phyloP scores from a whole-genome alignment of 1,140 invertebrate genomes.

The Diorhabda sublineata region DNA sequence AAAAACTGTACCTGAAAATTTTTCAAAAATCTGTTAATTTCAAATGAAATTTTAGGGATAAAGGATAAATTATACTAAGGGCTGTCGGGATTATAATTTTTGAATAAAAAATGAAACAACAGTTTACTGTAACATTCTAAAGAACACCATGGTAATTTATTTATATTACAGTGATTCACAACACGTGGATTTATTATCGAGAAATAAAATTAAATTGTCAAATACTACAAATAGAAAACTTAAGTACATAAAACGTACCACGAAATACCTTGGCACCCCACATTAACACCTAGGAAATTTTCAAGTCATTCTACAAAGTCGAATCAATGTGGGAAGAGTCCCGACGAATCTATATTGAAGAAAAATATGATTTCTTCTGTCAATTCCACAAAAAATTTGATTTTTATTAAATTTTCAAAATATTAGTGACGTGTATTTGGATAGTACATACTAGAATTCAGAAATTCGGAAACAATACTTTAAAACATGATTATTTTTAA shows the following conservation, averaged over 20 bases:
- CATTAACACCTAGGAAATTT: neutral
- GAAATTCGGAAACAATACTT: too few species aligned
- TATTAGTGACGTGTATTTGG: too few species aligned
- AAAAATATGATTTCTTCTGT: too few species aligned
- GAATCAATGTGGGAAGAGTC: neutral
- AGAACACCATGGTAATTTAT: constrained; percentile 1
- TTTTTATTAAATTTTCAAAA: too few species aligned
- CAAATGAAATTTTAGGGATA: too few species aligned
- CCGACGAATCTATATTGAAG: neutral
- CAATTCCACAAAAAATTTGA: too few species aligned
- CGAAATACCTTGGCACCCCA: neutral
- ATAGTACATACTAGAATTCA: too few species aligned
- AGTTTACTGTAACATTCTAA: neutral
- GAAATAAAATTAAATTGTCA: neutral
- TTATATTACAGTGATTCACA: neutral
- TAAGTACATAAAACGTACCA: constrained; percentile 2
- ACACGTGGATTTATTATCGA: neutral
- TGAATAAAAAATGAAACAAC: neutral
- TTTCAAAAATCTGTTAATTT: too few species aligned
- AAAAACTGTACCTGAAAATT: too few species aligned
- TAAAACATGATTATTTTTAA: too few species aligned
- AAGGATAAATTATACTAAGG: too few species aligned
- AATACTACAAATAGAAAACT: neutral
- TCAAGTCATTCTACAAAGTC: neutral
- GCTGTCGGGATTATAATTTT: too few species aligned